Base-by-base conservation (phyloP, 1,140 invertebrate genomes). In the Artemia franciscana region DNA sequence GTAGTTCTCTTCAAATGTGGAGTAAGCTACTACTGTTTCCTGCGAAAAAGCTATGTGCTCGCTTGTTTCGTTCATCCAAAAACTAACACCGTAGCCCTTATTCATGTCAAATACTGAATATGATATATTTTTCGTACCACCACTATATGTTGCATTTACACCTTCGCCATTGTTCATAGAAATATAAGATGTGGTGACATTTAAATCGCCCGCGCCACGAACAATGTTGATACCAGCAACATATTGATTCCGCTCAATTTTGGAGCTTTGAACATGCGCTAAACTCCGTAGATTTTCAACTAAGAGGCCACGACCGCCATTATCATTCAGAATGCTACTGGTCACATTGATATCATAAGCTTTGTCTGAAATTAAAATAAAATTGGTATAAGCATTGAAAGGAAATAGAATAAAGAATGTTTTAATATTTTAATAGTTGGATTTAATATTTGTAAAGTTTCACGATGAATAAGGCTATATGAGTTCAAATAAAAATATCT, bases 101-200 rank as follows among this genome's bases (percentile, higher is more conserved):
- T 95, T 95, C 0, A 68, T 65, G 2, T 67, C 65, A 80, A 92
- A 64, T 78, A 84, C 91, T 1, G 86, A 84, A 63, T 89, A 88
- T 0, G 91, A 93, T 3, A 96, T 84, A 68, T 94, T 93, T 4
- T 89, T 76, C 2, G 87, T 86, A 66, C 94, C 92, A 23, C 91
- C 78, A 18, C 74, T 71, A 62, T 76, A 75, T 0, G 77, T 77
- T 4, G 70, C 63, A 23, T 78, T 78, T 5, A 79, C 70, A 12
- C 80, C 81, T 69, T 81, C 78, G 5, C 78, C 94, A 68, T 84
- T 80, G 72, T 98, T 99, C 66, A 90, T 85, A 0, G 81, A 83
- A 39, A 98, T 86, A 68, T 84, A 79, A 64, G 86, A 90, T 66
- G 84, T 81, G 4, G 91, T 94, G 2, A 99, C 79, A 68, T 97